Evolutionary conservation across 2,888 invertebrate species (phyloP), one percentile per base, ranked within the genome.

Genomic region (Megastigmus dorsalis): DNA sequence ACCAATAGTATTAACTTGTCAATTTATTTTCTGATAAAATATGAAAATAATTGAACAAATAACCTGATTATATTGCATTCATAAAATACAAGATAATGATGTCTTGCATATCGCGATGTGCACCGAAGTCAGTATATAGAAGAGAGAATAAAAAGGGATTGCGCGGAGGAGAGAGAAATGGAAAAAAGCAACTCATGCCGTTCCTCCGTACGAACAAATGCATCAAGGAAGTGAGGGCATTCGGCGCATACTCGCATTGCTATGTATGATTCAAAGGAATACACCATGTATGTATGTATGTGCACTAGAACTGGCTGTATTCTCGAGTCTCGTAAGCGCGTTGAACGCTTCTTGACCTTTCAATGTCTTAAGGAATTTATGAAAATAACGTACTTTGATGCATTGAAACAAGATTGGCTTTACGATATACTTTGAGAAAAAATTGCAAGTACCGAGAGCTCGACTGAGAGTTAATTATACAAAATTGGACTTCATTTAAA

Each of bases 251-350:
- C 59, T 18, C 30, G 26, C 15, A 26, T 59, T 48, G 26, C 3
- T 50, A 15, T 50, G 50, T 45, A 55, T 33, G 23, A 45, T 33
- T n/a, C 45, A 20, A 67, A 55, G 23, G 23, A 67, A 43, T 43
- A 30, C 30, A 30, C 26, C 15, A 15, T 41, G 20, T 33, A 33
- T n/a, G 43, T 18, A 54, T 43, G 41, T 33, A 54, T 43, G 33
- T n/a, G 18, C 36, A 28, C 15, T 6, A 10, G 45, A 67, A 23
- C 23, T 10, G n/a, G 23, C n/a, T 45, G 13, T 59, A 23, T 52
- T 36, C n/a, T 52, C 15, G 15, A 30, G 43, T 59, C n/a, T 33
- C n/a, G n/a, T n/a, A 13, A 60, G 41, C 18, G 30, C 54, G 38
- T 28, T 38, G 7, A 65, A 20, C 28, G 18, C 18, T 36, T 54